A percentile compares a stretch with the other conserved stretches of the same genome.
phyloP scores from a whole-genome alignment of 2,888 invertebrate species.

The Drosophila birchii region DNA sequence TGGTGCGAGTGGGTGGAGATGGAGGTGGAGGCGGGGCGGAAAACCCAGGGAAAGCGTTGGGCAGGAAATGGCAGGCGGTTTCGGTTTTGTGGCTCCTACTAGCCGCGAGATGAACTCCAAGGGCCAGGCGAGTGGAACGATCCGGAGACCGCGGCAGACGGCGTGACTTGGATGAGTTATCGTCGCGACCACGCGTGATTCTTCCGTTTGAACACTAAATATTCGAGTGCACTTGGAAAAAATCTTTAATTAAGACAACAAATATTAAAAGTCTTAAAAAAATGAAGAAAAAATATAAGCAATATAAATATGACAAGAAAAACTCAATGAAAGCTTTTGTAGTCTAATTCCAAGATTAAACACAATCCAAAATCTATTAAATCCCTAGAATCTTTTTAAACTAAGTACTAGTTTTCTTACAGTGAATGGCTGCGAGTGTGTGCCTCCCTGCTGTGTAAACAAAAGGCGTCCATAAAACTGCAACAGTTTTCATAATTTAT shows the following conservation, averaged over 20 bases:
- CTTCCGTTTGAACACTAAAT: conserved; percentile 33
- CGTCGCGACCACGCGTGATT: conserved; percentile 69
- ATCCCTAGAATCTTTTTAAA: neutral
- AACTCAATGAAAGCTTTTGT: neutral
- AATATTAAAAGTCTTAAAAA: neutral
- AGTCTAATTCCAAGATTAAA: neutral
- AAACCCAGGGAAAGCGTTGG: conserved; percentile 20
- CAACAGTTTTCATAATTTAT: conserved; percentile 66
- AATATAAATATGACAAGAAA: too few relatives aligned
- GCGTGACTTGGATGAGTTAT: conserved; percentile 77
- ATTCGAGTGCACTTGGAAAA: conserved; percentile 12
- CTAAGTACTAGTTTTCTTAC: neutral
- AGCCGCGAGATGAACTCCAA: conserved; percentile 60
- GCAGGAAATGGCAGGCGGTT: conserved; percentile 72
- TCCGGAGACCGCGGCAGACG: conserved; percentile 69
- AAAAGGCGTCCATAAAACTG: conserved; percentile 50
- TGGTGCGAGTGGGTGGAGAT: conserved; percentile 34
- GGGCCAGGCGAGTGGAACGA: conserved; percentile 64
- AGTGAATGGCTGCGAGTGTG: conserved; percentile 25
- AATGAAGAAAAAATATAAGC: neutral
- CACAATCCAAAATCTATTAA: too few relatives aligned
- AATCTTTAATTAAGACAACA: neutral
- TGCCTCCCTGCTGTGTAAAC: conserved; percentile 40
- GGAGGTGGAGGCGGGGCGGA: neutral
- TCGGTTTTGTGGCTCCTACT: conserved; percentile 45